A percentile compares a stretch with the other conserved stretches of the same genome.
phyloP scores from a whole-genome alignment of 2,113 vertebrate genomes.

The Lipotes vexillifer region DNA sequence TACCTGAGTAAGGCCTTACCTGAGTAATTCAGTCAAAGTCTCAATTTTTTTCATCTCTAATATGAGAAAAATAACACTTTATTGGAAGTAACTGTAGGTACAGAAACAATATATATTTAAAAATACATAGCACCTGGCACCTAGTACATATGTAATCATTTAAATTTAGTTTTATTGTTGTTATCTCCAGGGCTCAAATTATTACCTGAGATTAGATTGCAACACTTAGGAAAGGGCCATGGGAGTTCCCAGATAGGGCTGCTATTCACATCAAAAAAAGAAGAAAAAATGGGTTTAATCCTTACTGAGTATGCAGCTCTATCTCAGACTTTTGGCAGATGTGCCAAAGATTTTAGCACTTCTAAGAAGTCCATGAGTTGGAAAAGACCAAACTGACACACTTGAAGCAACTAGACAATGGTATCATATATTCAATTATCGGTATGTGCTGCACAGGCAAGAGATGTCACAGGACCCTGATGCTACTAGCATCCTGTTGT shows the following conservation, averaged over 20 bases:
- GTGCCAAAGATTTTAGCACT: not conserved
- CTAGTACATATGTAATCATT: not conserved
- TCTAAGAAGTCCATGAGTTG: not conserved
- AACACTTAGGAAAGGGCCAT: not conserved
- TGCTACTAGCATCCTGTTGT: not conserved
- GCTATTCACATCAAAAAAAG: not conserved
- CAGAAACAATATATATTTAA: not conserved
- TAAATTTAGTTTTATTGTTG: not conserved
- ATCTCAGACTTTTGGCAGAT: not conserved
- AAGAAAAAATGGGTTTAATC: not conserved
- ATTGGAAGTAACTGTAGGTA: not conserved
- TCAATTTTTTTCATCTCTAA: not conserved
- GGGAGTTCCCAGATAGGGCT: not conserved
- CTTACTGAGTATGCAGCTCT: not conserved
- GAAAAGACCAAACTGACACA: not conserved
- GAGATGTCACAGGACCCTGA: not conserved
- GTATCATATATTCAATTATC: not conserved
- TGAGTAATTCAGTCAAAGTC: not conserved
- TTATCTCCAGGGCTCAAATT: not conserved
- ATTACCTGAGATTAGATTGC: not conserved
- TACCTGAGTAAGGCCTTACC: not conserved
- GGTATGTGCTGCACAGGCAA: not conserved
- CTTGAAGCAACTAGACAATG: not conserved
- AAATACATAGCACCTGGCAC: not conserved
- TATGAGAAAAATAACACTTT: not conserved